Conservation (phyloP, 92 coral and sea anemone genomes). For the Bergia puertoricense region DNA sequence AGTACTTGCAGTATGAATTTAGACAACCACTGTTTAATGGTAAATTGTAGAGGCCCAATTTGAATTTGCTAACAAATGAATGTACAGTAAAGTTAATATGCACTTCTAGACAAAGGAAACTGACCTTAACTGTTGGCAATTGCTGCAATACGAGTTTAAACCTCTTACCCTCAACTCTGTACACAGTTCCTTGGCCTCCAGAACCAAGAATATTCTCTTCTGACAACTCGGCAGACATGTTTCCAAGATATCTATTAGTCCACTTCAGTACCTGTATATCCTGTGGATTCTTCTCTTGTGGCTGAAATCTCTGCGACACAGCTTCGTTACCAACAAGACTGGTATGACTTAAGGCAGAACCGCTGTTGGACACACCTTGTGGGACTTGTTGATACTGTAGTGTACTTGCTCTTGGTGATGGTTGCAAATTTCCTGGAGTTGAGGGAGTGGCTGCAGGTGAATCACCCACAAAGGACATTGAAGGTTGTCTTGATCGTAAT, state of each 20-base stretch:
- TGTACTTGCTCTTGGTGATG: background rate
- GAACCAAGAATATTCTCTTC: constrained; percentile 10
- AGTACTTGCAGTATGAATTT: no score
- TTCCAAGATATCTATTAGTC: background rate
- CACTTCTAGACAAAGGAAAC: background rate
- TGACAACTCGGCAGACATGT: background rate
- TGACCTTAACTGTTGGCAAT: background rate
- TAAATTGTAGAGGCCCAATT: no score
- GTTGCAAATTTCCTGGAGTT: background rate
- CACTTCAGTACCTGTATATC: background rate
- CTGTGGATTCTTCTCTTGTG: background rate
- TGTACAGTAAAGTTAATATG: background rate
- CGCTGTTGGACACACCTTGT: background rate
- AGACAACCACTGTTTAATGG: no score
- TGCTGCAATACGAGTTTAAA: background rate
- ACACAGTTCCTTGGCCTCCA: constrained; percentile 39
- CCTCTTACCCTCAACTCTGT: constrained; percentile 11
- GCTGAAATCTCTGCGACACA: no score
- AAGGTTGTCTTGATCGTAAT: background rate
- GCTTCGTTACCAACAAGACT: background rate
- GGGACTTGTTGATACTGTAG: background rate
- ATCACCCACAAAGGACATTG: no score
- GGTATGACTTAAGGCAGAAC: background rate
- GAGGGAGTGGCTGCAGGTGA: background rate
- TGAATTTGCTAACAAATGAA: no score